Percentiles rank a stretch among this genome's conserved stretches.
These are phyloP conservation scores for Brachionus sp. DNA, from an alignment of 1,140 invertebrate genomes.

Conservation along the genomic window DNA sequence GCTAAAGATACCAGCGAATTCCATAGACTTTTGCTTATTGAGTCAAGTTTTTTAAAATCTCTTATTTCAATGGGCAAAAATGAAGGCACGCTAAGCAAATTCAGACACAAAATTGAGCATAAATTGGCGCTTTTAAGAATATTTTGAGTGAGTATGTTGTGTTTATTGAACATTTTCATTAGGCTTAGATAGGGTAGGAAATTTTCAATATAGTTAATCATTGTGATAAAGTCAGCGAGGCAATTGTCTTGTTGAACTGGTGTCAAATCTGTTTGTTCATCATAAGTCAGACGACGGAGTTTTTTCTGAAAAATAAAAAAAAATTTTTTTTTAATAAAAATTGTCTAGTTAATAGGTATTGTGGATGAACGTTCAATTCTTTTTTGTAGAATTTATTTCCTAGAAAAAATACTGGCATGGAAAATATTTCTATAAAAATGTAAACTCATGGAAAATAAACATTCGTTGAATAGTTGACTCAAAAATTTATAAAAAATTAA, in stretches of 20 bases:
- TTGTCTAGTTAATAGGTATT: too few species aligned
- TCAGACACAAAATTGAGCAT: neutral
- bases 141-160: slow-evolving; percentile 19
- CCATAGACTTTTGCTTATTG: neutral
- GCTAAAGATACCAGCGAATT: slow-evolving; percentile 23
- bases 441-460: too few species aligned
- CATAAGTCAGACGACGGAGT: neutral
- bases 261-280: neutral
- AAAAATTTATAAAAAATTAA: too few species aligned
- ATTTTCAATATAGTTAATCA: slow-evolving; percentile 4
- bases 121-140: neutral
- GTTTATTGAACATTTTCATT: slow-evolving; percentile 22
- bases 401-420: too few species aligned
- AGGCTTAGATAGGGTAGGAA: neutral
- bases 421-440: too few species aligned
- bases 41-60: neutral
- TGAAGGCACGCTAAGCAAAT: slow-evolving; percentile 4
- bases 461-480: too few species aligned
- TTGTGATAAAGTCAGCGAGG: neutral
- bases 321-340: neutral
- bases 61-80: neutral
- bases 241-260: slow-evolving; percentile 8
- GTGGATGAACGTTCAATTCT: too few species aligned
- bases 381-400: too few species aligned
- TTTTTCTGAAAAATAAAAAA: too few species aligned